These are phyloP conservation scores for Didymodactylos carnosus DNA, from an alignment of 2,888 invertebrate genomes.

Conservation along the genomic window DNA sequence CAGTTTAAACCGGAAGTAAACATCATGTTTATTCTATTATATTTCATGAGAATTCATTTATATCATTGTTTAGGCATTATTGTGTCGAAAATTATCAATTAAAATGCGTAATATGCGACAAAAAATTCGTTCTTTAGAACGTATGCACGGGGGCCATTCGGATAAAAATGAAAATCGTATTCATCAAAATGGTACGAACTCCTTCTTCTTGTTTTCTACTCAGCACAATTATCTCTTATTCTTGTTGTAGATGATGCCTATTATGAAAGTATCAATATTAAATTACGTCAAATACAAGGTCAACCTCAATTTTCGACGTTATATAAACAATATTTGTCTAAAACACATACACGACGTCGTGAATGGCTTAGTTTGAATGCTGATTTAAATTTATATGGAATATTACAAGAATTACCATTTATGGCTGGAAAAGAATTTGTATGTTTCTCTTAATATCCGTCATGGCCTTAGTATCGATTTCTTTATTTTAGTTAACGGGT, in stretches of 20 bases:
- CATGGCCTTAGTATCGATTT: too few relatives aligned
- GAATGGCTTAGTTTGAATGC: neutral
- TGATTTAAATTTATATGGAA: neutral
- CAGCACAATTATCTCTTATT: too few relatives aligned
- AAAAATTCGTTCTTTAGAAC: neutral
- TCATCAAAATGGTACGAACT: neutral
- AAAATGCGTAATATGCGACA: conserved; percentile 1
- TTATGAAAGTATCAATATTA: neutral
- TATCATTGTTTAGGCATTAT: neutral
- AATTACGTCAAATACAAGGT: neutral
- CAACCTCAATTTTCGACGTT: neutral
- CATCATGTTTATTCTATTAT: neutral
- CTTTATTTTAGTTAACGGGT: neutral
- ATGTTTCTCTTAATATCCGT: neutral
- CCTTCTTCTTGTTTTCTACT: neutral
- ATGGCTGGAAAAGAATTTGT: conserved; percentile 1
- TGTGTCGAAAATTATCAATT: neutral
- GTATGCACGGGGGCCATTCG: too few relatives aligned
- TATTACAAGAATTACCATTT: neutral
- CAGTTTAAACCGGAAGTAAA: neutral
- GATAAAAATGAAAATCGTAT: neutral
- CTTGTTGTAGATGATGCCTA: neutral
- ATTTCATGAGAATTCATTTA: neutral
- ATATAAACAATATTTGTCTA: neutral
- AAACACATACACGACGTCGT: neutral